Percentiles rank a stretch among this genome's conserved stretches.
These are phyloP conservation scores for Oreocharis arfaki DNA, from an alignment of 2,113 vertebrate genomes.

Conservation along the genomic window DNA sequence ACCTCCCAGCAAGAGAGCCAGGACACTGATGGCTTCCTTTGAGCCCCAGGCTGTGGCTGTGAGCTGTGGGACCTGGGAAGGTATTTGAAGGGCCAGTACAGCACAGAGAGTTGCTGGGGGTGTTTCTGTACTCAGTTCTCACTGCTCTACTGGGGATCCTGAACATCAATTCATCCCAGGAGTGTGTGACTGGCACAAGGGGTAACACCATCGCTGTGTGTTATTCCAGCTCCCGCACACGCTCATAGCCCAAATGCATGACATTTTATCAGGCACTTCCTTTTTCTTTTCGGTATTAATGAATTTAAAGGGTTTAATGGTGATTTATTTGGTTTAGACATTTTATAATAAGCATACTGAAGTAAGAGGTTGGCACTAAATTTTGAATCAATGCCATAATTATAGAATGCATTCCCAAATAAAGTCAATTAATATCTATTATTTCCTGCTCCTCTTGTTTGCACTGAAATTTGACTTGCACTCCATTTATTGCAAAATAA, in stretches of 20 bases:
- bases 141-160: background rate
- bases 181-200: background rate
- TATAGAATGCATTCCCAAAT: background rate
- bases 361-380: background rate
- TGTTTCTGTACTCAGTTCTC: background rate
- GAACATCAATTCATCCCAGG: background rate
- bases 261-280: background rate
- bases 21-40: background rate
- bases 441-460: background rate
- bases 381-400: background rate
- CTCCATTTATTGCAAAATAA: background rate
- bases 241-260: background rate
- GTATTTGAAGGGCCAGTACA: accelerated
- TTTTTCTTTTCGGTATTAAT: background rate
- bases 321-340: background rate
- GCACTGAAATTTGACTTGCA: background rate
- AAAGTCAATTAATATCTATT: background rate
- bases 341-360: background rate
- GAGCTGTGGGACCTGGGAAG: background rate
- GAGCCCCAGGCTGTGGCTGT: background rate
- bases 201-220: accelerated
- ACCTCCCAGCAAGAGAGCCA: background rate
- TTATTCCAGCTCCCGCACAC: background rate
- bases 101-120: background rate
- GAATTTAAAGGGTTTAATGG: background rate